Base-by-base conservation (phyloP, 2,888 invertebrate genomes). In the Andrena haemorrhoa region DNA sequence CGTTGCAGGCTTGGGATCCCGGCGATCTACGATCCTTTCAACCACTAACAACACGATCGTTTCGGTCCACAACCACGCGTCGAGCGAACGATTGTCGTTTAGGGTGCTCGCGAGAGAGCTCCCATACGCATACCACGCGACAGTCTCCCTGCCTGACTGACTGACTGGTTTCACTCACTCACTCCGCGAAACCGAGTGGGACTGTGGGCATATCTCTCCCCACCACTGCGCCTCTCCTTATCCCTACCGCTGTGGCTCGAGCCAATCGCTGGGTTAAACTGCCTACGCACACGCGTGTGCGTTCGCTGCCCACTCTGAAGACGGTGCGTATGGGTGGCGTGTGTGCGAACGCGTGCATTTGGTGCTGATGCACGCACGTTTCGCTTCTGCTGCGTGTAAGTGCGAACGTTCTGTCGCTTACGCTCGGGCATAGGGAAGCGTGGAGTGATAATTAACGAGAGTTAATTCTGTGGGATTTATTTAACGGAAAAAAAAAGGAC, bases 111-210 rank as follows among this genome's bases (percentile, higher is more conserved):
- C 72, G 49, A 49, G 35, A 69, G 79, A 79, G 75, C 79, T 66
- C 66, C 84, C 79, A 74, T 49, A 16, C 63, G n/a, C 41, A 72
- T 73, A 68, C 20, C 80, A 73, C 74, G 41, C 84, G 82, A 86
- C 68, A 66, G 58, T 61, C 88, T 72, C 77, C 74, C 75, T 83
- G 82, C 63, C 91, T 91, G 91, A 89, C 89, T 84, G 90, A 91
- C 90, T 89, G 92, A 89, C 90, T 91, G 92, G 86, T 91, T 92
- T 91, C 89, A 88, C 83, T 82, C 86, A 75, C 85, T 86, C 77
- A 79, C 87, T 89, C 90, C 85, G 79, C 85, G 76, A 85, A 75
- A 81, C 77, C 81, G 85, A 89, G 91, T 88, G 86, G 90, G 90
- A 90, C 86, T 61, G 88, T 80, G 77, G 79, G 79, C 83, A 83